Evolutionary conservation across 2,797 vertebrate genomes (phyloP), one percentile per base, ranked within the genome.

Genomic region (Amphiprion clarkii): DNA sequence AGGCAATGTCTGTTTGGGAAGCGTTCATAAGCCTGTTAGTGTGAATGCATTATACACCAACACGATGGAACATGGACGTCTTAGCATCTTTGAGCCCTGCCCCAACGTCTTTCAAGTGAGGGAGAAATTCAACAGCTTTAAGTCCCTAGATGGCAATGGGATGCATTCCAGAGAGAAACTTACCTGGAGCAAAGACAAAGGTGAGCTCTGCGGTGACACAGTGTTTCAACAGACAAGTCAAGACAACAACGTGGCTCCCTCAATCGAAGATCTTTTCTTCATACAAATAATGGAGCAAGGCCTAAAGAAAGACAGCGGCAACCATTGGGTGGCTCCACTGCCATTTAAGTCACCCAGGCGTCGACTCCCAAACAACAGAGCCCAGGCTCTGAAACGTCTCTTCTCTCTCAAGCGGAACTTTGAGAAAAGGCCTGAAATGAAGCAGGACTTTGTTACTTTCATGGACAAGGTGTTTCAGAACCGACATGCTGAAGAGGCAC

Each of bases 271-370:
- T 10, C 0, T 2, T 0, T 7, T 4, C 2, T 85, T 80, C 23
- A 44, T 86, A 21, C 31, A 74, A 31, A 74, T 74, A 52, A 84
- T 84, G 73, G 42, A 77, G 0, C 9, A 79, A 27, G 69, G 63
- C 7, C 19, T 81, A n/a, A 8, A 6, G 5, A 84, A 67, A 19
- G 74, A 86, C 11, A 4, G 33, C 14, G 71, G 72, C 13, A 79
- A 78, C 46, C 78, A 66, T 11, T 88, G 79, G 83, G 17, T 79
- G 7, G 73, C 67, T 0, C 71, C 69, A 16, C 54, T 86, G 21
- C 80, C 74, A 0, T 76, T 83, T 5, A 58, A 19, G 3, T 1
- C 1, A 1, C 51, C 51, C 8, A 0, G 5, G 1, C 29, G 44
- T 67, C 3, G 21, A 3, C 25, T 75, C 11, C 55, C 1, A 0